These are phyloP conservation scores for Andrena camellia DNA, from an alignment of 2,888 invertebrate species.

Conservation along the genomic window DNA sequence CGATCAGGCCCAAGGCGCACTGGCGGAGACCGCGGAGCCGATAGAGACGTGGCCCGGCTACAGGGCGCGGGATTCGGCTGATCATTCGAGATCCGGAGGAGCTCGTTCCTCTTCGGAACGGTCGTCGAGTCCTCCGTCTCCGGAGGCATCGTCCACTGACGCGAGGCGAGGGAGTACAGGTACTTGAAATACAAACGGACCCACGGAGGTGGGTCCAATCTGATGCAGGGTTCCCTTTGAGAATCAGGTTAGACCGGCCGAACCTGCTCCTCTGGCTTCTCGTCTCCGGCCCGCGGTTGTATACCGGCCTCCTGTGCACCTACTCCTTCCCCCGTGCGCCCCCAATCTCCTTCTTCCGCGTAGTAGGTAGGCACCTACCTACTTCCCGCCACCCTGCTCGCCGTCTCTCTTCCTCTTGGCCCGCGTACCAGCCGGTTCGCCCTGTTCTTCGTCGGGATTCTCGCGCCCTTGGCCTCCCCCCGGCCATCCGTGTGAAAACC, in stretches of 20 bases:
- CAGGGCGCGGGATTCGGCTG: neutral
- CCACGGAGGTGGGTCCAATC: conserved; percentile 83
- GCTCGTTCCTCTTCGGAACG: conserved; percentile 57
- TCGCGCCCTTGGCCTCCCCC: conserved; percentile 18
- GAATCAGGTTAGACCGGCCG: conserved; percentile 86
- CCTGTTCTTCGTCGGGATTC: conserved; percentile 45
- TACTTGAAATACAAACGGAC: conserved; percentile 84
- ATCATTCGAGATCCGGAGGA: conserved; percentile 28
- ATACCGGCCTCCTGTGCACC: conserved; percentile 73
- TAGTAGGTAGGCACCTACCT: conserved; percentile 78
- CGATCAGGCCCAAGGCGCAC: conserved; percentile 16
- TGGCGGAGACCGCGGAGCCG: neutral
- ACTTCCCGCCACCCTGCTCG: conserved; percentile 67
- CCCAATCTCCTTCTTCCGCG: conserved; percentile 81
- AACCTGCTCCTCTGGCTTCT: conserved; percentile 83
- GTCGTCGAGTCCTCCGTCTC: conserved; percentile 73
- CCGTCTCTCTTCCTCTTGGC: conserved; percentile 43
- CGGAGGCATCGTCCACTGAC: conserved; percentile 76
- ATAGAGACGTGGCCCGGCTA: neutral
- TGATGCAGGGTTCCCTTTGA: conserved; percentile 83
- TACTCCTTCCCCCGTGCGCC: conserved; percentile 74
- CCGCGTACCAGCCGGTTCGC: conserved; percentile 45
- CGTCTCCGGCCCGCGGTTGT: conserved; percentile 76
- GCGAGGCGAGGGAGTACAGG: conserved; percentile 82
- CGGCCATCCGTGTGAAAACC: conserved; percentile 12